These are phyloP conservation scores for Tetrao urogallus DNA, from an alignment of 2,113 vertebrate species.

Conservation along the genomic window DNA sequence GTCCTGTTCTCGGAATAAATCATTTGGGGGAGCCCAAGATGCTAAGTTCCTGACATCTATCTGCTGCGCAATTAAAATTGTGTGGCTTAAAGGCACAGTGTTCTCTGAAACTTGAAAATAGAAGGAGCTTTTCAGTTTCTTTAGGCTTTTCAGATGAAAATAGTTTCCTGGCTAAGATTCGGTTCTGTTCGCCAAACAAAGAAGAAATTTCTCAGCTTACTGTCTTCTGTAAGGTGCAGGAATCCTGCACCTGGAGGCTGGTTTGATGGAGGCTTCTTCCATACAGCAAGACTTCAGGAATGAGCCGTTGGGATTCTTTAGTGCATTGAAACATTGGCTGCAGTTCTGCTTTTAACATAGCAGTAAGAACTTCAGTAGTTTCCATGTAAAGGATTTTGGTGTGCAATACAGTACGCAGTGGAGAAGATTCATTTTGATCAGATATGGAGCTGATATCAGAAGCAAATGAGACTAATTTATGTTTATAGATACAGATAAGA, in stretches of 20 bases:
- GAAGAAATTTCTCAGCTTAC: neutral
- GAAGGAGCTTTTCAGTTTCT: neutral
- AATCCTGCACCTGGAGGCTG: neutral
- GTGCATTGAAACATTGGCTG: accelerated
- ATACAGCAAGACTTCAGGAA: neutral
- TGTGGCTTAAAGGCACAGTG: neutral
- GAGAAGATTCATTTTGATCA: neutral
- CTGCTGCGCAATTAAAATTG: neutral
- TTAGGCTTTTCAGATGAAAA: neutral
- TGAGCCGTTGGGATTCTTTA: neutral
- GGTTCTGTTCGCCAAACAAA: neutral
- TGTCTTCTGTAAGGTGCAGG: neutral
- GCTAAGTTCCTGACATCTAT: neutral
- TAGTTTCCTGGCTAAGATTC: neutral
- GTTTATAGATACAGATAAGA: neutral
- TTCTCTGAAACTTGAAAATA: neutral
- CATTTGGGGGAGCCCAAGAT: neutral
- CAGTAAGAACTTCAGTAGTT: neutral
- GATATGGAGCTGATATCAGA: neutral
- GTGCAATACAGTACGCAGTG: neutral
- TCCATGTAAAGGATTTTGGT: neutral
- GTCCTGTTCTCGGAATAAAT: neutral
- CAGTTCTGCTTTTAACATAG: neutral
- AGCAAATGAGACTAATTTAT: neutral
- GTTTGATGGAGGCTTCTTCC: neutral